These are phyloP conservation scores for Fratercula arctica DNA, from an alignment of 2,797 vertebrate genomes.

Conservation along the genomic window DNA sequence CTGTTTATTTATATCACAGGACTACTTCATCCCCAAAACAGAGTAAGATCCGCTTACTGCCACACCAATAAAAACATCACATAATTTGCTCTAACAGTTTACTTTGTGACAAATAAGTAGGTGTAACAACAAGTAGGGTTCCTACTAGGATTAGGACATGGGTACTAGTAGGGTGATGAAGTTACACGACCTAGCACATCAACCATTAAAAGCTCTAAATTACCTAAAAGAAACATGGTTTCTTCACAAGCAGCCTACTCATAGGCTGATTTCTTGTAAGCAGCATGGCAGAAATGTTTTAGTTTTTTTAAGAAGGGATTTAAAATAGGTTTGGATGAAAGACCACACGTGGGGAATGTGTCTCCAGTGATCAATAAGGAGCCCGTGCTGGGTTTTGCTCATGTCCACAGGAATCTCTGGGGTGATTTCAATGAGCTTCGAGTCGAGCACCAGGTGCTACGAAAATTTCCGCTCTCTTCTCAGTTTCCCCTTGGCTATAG, in stretches of 20 bases:
- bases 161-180: background rate
- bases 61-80: background rate
- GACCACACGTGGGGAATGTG: accelerated
- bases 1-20: background rate
- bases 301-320: background rate
- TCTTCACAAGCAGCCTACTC: background rate
- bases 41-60: background rate
- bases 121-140: background rate
- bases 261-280: background rate
- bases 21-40: background rate
- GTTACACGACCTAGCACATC: background rate
- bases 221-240: background rate
- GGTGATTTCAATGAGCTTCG: background rate
- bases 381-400: background rate
- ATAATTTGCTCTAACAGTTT: background rate
- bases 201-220: background rate
- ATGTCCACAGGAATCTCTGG: background rate
- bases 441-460: background rate
- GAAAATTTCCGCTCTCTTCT: background rate
- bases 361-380: background rate
- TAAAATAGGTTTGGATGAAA: background rate
- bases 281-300: background rate
- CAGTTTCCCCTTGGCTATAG: background rate
- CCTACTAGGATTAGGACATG: background rate
- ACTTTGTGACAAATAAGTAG: background rate